Base-by-base conservation (phyloP, 2,113 vertebrate species). In the Carassius auratus region DNA sequence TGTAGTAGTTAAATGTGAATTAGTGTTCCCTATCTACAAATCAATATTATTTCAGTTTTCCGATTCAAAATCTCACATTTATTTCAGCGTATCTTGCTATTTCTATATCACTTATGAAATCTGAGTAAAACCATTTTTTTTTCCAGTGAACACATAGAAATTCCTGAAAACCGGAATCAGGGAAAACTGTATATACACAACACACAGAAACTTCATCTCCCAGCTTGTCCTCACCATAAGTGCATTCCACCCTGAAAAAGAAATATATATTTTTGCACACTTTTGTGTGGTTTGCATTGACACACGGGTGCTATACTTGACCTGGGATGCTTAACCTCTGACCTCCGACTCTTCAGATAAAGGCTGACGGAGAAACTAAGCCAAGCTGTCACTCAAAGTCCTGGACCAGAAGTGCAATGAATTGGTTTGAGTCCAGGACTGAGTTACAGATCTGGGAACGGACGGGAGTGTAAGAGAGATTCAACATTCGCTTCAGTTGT, bases 321-420 rank as follows among this genome's bases (percentile, higher is more conserved):
- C 75, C 83, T 36, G 36, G 69, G 76, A 55, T n/a, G 42, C 69
- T 89, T 84, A 89, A 86, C 86, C 83, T 77, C 36, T 86, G 87
- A 85, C 87, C 89, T 76, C 79, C 42, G 55, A 71, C 79, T 79
- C 83, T 61, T 68, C 52, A 88, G 78, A 77, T 85, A 81, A 88
- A 84, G 83, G 42, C 83, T 84, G 69, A 64, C 68, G 83, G 57
- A 50, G 57, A 78, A 45, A 48, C 64, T 59, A 71, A 76, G 75
- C 66, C 55, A 33, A 86, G 62, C 88, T 87, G 78, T 78, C 83
- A 82, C 50, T 45, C 61, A 52, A 38, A 77, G 7, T 30, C 42
- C 59, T 0, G 74, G 76, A 71, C 45, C 26, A 26, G 26, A 26
- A 26, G 26, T 26, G 26, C 26, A 26, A 26, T 26, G 26, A 26